Percentiles rank a stretch among this genome's conserved stretches.
Evolutionary conservation across 2,113 vertebrate species (phyloP).

Genomic region (Myrmophylax atrothorax): DNA sequence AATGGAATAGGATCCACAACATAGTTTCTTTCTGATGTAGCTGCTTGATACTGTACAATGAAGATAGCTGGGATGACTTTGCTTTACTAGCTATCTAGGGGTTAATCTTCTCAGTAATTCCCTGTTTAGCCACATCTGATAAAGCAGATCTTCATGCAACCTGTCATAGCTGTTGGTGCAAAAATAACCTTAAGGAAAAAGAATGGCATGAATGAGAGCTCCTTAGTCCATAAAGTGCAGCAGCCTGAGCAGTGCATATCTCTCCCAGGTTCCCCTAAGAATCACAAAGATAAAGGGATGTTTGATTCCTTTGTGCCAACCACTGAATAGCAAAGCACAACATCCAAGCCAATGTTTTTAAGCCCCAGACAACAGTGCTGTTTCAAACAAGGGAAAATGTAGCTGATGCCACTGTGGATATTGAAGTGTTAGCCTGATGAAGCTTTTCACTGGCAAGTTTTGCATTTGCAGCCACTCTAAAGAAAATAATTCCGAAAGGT

Average conservation of each 20-base stretch:
- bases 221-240: background rate
- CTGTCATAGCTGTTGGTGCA: background rate
- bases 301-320: background rate
- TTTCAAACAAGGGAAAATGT: background rate
- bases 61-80: background rate
- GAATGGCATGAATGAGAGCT: background rate
- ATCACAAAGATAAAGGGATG: background rate
- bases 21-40: background rate
- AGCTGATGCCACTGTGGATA: background rate
- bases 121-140: background rate
- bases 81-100: background rate
- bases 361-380: background rate
- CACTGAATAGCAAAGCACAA: background rate
- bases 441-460: background rate
- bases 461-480: constrained; percentile 3
- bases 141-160: background rate
- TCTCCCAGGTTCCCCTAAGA: background rate
- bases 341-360: background rate
- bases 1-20: background rate
- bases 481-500: background rate
- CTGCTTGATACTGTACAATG: background rate
- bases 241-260: background rate
- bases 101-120: background rate
- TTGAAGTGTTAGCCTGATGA: background rate
- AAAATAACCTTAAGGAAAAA: background rate